A percentile compares a stretch with the other conserved stretches of the same genome.
Evolutionary conservation across 1,140 invertebrate genomes (phyloP).

Genomic region (silkworm (Bombyx mori)): ASM3026992v2 NC_085107.1:15256501-15257000

Average conservation of each 20-base stretch:
- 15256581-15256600: conserved; percentile 26
- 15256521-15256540: background rate
- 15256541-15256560: conserved; percentile 19
- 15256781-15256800: conserved; percentile 17
- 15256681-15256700: conserved; percentile 14
- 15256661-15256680: conserved; percentile 17
- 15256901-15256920: background rate
- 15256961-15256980: background rate
- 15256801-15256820: conserved; percentile 15
- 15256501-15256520: background rate
- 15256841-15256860: conserved; percentile 17
- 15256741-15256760: conserved; percentile 13
- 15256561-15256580: conserved; percentile 19
- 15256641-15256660: conserved; percentile 18
- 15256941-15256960: background rate
- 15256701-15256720: conserved; percentile 21
- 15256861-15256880: conserved; percentile 24
- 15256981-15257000: background rate
- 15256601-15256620: conserved; percentile 20
- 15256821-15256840: conserved; percentile 2
- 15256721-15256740: conserved; percentile 20
- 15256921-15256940: background rate
- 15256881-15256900: conserved; percentile 21
- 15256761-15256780: conserved; percentile 14
- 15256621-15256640: conserved; percentile 10